phyloP scores from a whole-genome alignment of 2,888 invertebrate species.

The Harpagoxenus sublaevis region DNA sequence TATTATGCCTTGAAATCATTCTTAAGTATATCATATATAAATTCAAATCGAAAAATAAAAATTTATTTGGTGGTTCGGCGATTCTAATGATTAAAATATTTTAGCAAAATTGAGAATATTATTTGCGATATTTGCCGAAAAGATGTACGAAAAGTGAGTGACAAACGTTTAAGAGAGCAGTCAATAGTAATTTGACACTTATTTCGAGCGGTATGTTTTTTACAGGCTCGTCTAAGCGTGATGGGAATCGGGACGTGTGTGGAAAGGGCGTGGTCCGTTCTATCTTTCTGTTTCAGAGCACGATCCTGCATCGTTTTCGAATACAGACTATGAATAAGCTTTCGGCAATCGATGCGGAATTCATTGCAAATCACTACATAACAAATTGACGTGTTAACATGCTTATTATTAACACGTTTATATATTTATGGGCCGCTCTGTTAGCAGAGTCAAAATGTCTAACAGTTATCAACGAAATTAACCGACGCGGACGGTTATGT shows the following conservation, averaged over 20 bases:
- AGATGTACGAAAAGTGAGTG: background rate
- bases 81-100: constrained; percentile 21
- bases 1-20: background rate
- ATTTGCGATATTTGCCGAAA: background rate
- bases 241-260: background rate
- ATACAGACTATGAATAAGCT: constrained; percentile 34
- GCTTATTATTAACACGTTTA: constrained; percentile 11
- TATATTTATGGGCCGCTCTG: constrained; percentile 5
- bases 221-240: background rate
- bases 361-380: constrained; percentile 28
- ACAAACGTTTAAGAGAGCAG: background rate
- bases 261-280: constrained; percentile 48
- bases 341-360: constrained; percentile 36
- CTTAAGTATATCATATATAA: background rate
- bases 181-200: background rate
- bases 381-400: constrained; percentile 17
- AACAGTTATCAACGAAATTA: background rate
- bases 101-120: background rate
- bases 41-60: constrained; percentile 18
- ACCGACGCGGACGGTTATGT: background rate
- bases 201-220: background rate
- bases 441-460: background rate
- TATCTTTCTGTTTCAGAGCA: constrained; percentile 20
- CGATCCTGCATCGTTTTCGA: constrained; percentile 14
- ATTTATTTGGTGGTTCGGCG: background rate